Base-by-base conservation (phyloP, 2,113 vertebrate genomes). In the Rhipidura dahli region DNA sequence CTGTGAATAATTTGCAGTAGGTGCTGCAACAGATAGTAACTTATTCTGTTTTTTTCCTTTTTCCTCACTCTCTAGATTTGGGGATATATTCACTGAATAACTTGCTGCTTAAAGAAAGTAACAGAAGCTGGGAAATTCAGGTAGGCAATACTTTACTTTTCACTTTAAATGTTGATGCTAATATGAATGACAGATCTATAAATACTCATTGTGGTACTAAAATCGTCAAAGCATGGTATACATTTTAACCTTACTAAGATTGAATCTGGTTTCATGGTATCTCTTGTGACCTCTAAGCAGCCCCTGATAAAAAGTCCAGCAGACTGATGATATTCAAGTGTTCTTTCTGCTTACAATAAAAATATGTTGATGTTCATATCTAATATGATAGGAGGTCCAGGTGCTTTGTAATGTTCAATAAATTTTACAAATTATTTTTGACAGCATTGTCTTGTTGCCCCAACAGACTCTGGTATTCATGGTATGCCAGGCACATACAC, bases 61-160 rank as follows among this genome's bases (percentile, higher is more conserved):
- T 45, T 75, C 5, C 3, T 66, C 33, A 1, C 7, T 87, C 3
- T 91, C 18, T 91, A 93, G 78, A 44, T 17, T 65, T 90, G 73
- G 49, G 66, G 84, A 87, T 91, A 11, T 93, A 51, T 95, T 92
- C 51, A 91, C 47, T 76, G 77, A 81, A 27, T 70, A 68, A 63
- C 35, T 70, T 96, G 70, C 88, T 92, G 70, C 88, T 88, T 87
- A 56, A 66, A 70, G 59, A 45, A 86, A 59, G 21, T 84, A 57
- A 91, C 70, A 83, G 69, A 95, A 86, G 49, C 84, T 75, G 28
- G 72, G 83, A 93, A 94, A 83, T 80, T 87, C 61, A 85, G 66
- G 77, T 83, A 81, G 28, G 75, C 35, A 76, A 69, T 90, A 68
- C 63, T 87, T 97, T 91, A 35, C 50, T 96, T 76, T 91, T 96